These are phyloP conservation scores for Carpatolechia fugitivella DNA, from an alignment of 2,888 invertebrate genomes.

Conservation along the genomic window DNA sequence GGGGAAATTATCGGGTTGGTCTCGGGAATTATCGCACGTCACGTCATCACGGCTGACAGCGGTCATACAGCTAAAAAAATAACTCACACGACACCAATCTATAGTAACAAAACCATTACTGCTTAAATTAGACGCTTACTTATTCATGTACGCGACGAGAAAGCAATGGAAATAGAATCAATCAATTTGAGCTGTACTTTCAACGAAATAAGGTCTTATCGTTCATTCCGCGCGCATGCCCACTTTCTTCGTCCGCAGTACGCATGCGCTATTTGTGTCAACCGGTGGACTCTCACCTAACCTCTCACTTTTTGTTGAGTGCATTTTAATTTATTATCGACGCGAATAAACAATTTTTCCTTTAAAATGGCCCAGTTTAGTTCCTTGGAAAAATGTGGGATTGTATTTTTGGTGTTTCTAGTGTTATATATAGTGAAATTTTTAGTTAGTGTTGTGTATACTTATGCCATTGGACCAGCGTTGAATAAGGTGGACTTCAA, in stretches of 20 bases:
- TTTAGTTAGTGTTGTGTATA: constrained; percentile 46
- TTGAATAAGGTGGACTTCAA: constrained; percentile 82
- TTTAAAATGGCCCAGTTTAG: constrained; percentile 43
- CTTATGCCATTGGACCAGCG: constrained; percentile 74
- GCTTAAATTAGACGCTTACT: too few relatives aligned
- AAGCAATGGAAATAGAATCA: neutral
- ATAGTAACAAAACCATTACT: neutral
- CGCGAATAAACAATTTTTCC: constrained; percentile 2
- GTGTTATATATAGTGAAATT: constrained; percentile 44
- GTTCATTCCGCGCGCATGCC: constrained; percentile 43
- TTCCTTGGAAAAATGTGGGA: constrained; percentile 67
- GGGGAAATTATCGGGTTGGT: constrained; percentile 24
- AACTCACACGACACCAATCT: neutral
- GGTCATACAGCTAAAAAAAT: neutral
- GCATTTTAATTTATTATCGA: neutral
- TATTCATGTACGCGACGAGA: too few relatives aligned
- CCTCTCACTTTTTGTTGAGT: constrained; percentile 32
- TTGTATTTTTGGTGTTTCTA: constrained; percentile 59
- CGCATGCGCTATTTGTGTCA: constrained; percentile 71
- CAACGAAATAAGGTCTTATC: constrained; percentile 20
- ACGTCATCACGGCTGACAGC: neutral
- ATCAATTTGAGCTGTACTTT: neutral
- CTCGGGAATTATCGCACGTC: constrained; percentile 1
- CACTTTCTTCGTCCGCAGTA: constrained; percentile 67
- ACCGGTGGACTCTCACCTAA: constrained; percentile 51